Percentiles rank a stretch among this genome's conserved stretches.
phyloP scores from a whole-genome alignment of 1,140 invertebrate species.

The Sitophilus oryzae region DNA sequence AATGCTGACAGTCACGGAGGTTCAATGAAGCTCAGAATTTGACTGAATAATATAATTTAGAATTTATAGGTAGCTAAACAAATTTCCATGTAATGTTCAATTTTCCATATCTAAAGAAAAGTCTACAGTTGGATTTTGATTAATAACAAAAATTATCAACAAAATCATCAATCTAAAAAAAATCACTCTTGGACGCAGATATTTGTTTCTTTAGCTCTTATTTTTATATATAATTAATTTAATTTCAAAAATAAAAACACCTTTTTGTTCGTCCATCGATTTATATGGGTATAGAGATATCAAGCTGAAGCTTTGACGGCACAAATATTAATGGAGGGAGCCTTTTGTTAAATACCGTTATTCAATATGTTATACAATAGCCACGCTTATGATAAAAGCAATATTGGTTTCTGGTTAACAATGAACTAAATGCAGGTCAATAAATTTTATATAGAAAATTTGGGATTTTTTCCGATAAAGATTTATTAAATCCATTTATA shows the following conservation, averaged over 20 bases:
- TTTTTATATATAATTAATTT: too few relatives aligned
- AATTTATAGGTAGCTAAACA: too few relatives aligned
- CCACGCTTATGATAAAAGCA: constrained; percentile 18
- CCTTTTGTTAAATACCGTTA: constrained; percentile 21
- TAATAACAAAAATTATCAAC: too few relatives aligned
- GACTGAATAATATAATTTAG: too few relatives aligned
- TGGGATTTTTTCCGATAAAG: not conserved
- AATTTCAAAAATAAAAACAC: not conserved
- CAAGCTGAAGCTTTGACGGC: constrained; percentile 12
- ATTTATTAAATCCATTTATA: not conserved
- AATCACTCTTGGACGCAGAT: too few relatives aligned
- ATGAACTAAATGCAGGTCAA: constrained; percentile 11
- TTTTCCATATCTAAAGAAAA: too few relatives aligned
- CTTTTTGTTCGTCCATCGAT: constrained; percentile 10
- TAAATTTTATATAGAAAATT: constrained; percentile 10
- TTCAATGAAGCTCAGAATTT: too few relatives aligned
- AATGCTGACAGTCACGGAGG: too few relatives aligned
- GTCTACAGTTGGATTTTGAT: too few relatives aligned
- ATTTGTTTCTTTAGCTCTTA: too few relatives aligned
- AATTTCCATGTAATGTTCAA: too few relatives aligned
- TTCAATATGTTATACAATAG: constrained; percentile 25
- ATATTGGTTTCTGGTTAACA: constrained; percentile 23
- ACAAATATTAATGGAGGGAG: constrained; percentile 24
- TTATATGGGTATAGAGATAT: constrained; percentile 24
- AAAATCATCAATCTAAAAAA: too few relatives aligned